Base-by-base conservation (phyloP, 2,888 invertebrate species). In the Poecilobothrus nobilitatus region DNA sequence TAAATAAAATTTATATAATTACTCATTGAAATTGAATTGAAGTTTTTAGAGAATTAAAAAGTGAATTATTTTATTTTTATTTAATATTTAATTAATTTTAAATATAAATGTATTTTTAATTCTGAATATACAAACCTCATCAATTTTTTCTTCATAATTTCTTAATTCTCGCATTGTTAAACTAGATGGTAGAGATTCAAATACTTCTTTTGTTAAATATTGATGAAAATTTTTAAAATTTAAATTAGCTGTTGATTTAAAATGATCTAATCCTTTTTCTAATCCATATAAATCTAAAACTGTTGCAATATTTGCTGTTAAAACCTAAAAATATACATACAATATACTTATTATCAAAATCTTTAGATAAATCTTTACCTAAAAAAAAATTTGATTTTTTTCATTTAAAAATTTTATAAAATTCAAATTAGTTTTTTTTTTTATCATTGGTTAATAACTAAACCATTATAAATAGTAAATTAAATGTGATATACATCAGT, bases 241-340 rank as follows among this genome's bases (percentile, higher is more conserved):
- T 71, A 92, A 82, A 72, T 85, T 86, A 70, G 86, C 81, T 0
- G 89, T 87, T 69, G 91, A 90, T 68, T 87, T 84, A 81, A 86
- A 91, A 80, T 91, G 91, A 76, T 92, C 91, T 72, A 92, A 82
- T 1, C 91, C 90, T 76, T 89, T 88, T 80, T 92, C 92, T 4
- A 92, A 89, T 0, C 91, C 90, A 76, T 91, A 89, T 33, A 91
- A 82, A 77, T 91, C 91, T 64, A 92, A 83, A 4, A 91, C 82
- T 0, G 90, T 91, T 10, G 91, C 92, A 67, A 92, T 88, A 78
- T 91, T 92, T 1, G 92, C 91, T 53, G 92, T 92, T 66, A 92
- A 81, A 15, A 92, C 92, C 92, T 92, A 66, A 62, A 71, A 53
- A 53, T n/a, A n/a, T n/a, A n/a, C n/a, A n/a, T n/a, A n/a, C n/a